A percentile compares a stretch with the other conserved stretches of the same genome.
Evolutionary conservation across 2,113 vertebrate genomes (phyloP).

Genomic region (Sceloporus undulatus): DNA sequence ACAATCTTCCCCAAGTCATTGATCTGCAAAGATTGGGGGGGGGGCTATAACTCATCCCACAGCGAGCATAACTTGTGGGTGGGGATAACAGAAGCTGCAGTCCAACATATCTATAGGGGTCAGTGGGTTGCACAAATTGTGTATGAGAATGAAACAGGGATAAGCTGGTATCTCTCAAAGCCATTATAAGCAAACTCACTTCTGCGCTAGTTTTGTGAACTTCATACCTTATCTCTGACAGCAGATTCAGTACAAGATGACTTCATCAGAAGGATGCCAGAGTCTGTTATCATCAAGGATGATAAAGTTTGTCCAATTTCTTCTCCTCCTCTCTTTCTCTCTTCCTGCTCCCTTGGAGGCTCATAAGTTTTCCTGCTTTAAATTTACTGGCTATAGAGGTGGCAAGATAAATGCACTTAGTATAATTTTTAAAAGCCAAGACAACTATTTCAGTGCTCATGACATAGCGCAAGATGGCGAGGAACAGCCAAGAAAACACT

Average conservation of each 20-base stretch:
- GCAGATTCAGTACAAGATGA: neutral
- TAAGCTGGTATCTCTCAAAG: neutral
- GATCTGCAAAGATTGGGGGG: too few species aligned
- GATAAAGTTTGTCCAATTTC: slow-evolving; percentile 1
- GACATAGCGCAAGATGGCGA: slow-evolving; percentile 47
- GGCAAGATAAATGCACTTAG: neutral
- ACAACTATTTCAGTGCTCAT: slow-evolving; percentile 36
- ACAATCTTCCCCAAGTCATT: too few species aligned
- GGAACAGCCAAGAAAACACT: slow-evolving; percentile 23
- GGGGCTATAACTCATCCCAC: too few species aligned
- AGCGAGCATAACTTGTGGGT: too few species aligned
- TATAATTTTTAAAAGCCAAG: slow-evolving; percentile 16
- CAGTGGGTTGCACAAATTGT: too few species aligned
- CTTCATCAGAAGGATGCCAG: slow-evolving; percentile 14
- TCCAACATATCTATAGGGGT: too few species aligned
- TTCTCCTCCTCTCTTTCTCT: neutral
- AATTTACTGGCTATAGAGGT: slow-evolving; percentile 22
- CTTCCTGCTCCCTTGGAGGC: neutral
- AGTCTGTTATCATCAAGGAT: slow-evolving; percentile 31
- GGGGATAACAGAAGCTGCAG: too few species aligned
- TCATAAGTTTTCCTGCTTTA: neutral
- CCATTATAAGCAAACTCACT: slow-evolving; percentile 9
- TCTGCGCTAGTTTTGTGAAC: slow-evolving; percentile 26
- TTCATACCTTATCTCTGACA: slow-evolving; percentile 34
- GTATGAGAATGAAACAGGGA: neutral